Base-by-base conservation (phyloP, 2,113 vertebrate genomes). In the Microcebus griseorufus region DNA sequence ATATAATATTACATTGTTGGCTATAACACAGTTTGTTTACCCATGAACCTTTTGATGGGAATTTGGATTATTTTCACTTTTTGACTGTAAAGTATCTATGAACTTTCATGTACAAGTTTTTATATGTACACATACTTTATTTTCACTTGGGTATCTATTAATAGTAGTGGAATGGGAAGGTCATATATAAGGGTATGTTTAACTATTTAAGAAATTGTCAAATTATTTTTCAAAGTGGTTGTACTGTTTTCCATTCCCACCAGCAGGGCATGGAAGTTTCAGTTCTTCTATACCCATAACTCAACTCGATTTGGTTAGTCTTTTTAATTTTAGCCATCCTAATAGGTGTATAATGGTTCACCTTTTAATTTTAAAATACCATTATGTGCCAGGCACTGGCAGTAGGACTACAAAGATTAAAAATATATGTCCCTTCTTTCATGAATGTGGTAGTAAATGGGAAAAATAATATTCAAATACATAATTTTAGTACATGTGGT, bases 321-420 rank as follows among this genome's bases (percentile, higher is more conserved):
- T 84, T 84, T 76, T 88, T 14, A 13, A 22, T 81, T 72, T 84
- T 70, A 81, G 1, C 2, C 18, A 51, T 72, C 67, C 69, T 88
- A 75, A 70, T n/a, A 62, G 25, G 32, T 48, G 1, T 34, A 51
- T 10, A 48, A 4, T 78, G 4, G 20, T 7, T 85, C 11, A 25
- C 58, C 25, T 70, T 96, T 94, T 78, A 72, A 94, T 79, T 87
- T 87, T 62, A 64, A 91, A 93, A 80, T 20, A 80, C 20, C 13
- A 48, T 51, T 79, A 34, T 6, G 3, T 85, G 6, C 14, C 11
- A 9, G 17, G 29, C 6, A 64, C 32, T 58, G 39, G 22, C 5
- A 42, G 11, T 39, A 81, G 14, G 8, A 39, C 37, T 55, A 84
- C 13, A 92, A 45, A 51, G 17, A 18, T n/a, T 88, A 73, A 73